These are phyloP conservation scores for Drosophila rufa DNA, from an alignment of 1,140 invertebrate species.

Conservation along the genomic window DNA sequence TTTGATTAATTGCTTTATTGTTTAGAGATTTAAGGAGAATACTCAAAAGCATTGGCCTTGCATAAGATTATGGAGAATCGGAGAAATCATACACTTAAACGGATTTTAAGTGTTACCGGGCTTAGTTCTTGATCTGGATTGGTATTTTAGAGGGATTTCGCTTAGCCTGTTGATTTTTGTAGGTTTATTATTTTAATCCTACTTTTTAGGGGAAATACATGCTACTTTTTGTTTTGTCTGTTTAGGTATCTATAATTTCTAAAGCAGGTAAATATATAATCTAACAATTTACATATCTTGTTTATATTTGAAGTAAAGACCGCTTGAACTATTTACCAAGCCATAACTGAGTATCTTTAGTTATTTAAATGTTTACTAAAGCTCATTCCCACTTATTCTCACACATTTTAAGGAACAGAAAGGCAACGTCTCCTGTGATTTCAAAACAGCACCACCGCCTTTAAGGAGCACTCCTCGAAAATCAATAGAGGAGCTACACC, in stretches of 20 bases:
- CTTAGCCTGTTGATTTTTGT: not conserved
- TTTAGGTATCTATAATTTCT: too few relatives aligned
- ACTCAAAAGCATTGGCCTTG: slow-evolving; percentile 34
- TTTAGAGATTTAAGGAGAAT: slow-evolving; percentile 33
- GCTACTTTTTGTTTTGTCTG: too few relatives aligned
- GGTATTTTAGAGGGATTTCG: not conserved
- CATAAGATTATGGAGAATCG: slow-evolving; percentile 36
- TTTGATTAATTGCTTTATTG: slow-evolving; percentile 81
- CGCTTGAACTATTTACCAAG: not conserved
- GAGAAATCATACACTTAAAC: slow-evolving; percentile 39
- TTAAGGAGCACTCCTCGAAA: slow-evolving; percentile 37
- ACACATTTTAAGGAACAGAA: not conserved
- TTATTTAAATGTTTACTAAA: not conserved
- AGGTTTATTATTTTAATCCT: not conserved
- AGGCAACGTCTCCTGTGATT: not conserved
- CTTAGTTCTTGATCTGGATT: slow-evolving; percentile 1
- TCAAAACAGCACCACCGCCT: not conserved
- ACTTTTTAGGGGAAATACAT: not conserved
- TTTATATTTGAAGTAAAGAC: too few relatives aligned
- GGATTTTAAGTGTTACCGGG: slow-evolving; percentile 20
- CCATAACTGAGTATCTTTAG: not conserved
- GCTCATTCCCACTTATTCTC: not conserved
- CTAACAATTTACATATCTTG: too few relatives aligned
- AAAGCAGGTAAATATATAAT: too few relatives aligned
- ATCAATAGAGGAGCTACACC: slow-evolving; percentile 29